Conservation (phyloP, 2,888 invertebrate genomes). For the Marasmarcha lunaedactyla region DNA sequence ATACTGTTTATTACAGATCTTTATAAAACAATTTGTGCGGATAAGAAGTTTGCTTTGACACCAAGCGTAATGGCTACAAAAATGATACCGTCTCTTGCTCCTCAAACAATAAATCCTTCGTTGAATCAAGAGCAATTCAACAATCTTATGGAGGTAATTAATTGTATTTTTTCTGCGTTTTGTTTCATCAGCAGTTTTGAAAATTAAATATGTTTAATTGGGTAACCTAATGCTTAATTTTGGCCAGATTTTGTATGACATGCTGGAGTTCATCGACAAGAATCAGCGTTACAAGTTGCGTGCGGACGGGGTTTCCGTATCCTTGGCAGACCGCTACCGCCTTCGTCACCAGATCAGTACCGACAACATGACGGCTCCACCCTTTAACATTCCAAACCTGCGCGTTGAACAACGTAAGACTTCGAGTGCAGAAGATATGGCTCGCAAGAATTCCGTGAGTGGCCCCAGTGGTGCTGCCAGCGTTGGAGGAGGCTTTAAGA, state of each 20-base stretch:
- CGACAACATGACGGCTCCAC: constrained; percentile 86
- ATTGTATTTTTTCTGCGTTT: background rate
- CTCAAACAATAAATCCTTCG: constrained; percentile 89
- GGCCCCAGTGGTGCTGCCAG: constrained; percentile 23
- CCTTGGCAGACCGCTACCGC: constrained; percentile 80
- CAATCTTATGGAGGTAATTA: constrained; percentile 46
- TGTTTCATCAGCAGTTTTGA: too few relatives aligned
- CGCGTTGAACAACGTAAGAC: constrained; percentile 89
- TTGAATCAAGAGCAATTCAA: constrained; percentile 48
- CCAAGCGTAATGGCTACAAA: constrained; percentile 93
- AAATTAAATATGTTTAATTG: background rate
- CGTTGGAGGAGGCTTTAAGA: constrained; percentile 33
- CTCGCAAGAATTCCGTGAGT: constrained; percentile 86
- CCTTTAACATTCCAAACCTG: constrained; percentile 90
- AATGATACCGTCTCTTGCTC: constrained; percentile 92
- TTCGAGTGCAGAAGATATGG: constrained; percentile 92
- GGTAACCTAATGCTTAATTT: constrained; percentile 8
- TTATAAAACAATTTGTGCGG: constrained; percentile 89
- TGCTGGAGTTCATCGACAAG: constrained; percentile 90
- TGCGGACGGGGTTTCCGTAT: constrained; percentile 81
- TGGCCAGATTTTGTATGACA: constrained; percentile 84
- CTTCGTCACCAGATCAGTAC: constrained; percentile 86
- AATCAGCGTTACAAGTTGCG: constrained; percentile 92
- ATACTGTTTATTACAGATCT: constrained; percentile 76
- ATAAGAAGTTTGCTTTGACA: constrained; percentile 90